Evolutionary conservation across 2,113 vertebrate genomes (phyloP), one percentile per base, ranked within the genome.

Genomic region (Eurystomus gularis): DNA sequence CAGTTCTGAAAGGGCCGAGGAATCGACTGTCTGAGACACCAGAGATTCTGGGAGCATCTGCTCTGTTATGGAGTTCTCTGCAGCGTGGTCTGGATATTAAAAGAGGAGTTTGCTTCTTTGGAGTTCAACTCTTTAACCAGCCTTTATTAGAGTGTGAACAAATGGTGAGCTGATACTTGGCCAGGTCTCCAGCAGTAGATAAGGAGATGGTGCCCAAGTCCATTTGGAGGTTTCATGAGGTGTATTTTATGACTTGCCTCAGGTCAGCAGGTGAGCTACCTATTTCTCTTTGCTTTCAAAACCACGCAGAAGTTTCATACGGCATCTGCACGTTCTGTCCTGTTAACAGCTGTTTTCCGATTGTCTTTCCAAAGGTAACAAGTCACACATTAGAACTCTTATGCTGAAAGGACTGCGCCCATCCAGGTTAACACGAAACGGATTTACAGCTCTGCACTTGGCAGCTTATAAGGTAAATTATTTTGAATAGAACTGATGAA

Each of bases 401-500:
- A 99, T 99, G 98, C 97, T 99, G 49, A 99, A 99, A 97, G 99
- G 99, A 31, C 97, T 99, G 65, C 98, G 99, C n/a, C 98, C 99
- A 3, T 99, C 99, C 58, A 98, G 98, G 29, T 97, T 99, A 72
- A 99, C 98, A 12, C 98, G 98, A 91, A 99, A 99, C 70, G 99
- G 99, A 71, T 99, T 99, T 97, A 99, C 99, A 76, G 99, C 99
- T 8, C 98, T 99, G 54, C 99, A 99, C 76, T 95, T 99, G 77
- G 99, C 99, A 71, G 98, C 98, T 70, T 99, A 99, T 68, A 99
- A 99, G 98, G 99, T 99, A 97, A 80, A 73, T 29, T 21, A 28
- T 42, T 94, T 97, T 52, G 8, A 66, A 61, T 39, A 58, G 40
- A 70, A 52, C 4, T 83, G 68, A 68, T 65, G 44, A 12, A 39